These are phyloP conservation scores for Scomber japonicus DNA, from an alignment of 2,113 vertebrate genomes.

Conservation along the genomic window DNA sequence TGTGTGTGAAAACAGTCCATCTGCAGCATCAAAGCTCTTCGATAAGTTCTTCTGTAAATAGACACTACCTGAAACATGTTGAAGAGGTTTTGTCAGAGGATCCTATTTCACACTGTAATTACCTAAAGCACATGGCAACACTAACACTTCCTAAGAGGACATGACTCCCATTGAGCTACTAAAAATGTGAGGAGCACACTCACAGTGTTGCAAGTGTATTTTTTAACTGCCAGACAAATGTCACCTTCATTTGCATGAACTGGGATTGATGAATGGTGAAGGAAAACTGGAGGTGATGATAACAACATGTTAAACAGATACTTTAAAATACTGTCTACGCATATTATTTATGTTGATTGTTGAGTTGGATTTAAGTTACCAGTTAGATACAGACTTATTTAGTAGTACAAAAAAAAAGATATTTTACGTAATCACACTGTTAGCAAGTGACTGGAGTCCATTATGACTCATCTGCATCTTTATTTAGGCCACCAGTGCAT, in stretches of 20 bases:
- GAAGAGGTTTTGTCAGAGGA: slow-evolving; percentile 22
- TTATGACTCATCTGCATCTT: background rate
- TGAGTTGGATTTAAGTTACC: too few relatives aligned
- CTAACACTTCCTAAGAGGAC: background rate
- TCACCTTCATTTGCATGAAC: background rate
- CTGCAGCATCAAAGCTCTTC: slow-evolving; percentile 28
- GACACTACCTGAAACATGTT: slow-evolving; percentile 70
- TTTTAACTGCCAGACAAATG: slow-evolving; percentile 18
- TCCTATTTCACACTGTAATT: slow-evolving; percentile 26
- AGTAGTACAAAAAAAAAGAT: too few relatives aligned
- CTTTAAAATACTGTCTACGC: too few relatives aligned
- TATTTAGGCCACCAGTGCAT: background rate
- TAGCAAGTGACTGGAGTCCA: background rate
- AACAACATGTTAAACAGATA: background rate
- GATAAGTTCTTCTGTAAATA: slow-evolving; percentile 46
- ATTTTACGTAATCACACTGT: too few relatives aligned
- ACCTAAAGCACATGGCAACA: background rate
- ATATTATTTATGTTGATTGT: background rate
- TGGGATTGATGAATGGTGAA: background rate
- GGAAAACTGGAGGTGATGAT: background rate
- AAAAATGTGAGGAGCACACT: background rate
- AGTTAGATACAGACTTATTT: background rate
- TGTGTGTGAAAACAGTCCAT: slow-evolving; percentile 35
- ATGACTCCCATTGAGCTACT: background rate
- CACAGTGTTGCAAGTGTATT: background rate